Evolutionary conservation across 2,113 vertebrate species (phyloP).

Genomic region (Phrynocephalus versicolor): DNA sequence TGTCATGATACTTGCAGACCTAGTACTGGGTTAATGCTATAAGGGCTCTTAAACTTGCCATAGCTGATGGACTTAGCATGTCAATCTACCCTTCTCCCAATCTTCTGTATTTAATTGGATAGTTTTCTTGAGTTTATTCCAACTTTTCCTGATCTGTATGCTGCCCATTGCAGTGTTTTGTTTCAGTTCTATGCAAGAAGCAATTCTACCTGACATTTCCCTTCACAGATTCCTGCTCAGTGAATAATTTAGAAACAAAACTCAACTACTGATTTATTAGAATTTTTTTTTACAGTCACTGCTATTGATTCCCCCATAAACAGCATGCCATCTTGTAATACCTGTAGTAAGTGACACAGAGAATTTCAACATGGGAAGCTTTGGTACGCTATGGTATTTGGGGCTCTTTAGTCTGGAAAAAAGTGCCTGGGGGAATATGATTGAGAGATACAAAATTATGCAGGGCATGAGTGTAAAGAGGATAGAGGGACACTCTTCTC

Average conservation of each 20-base stretch:
- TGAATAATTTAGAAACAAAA: conserved; percentile 18
- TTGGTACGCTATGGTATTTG: too few relatives aligned
- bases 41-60: background rate
- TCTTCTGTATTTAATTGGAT: conserved; percentile 4
- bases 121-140: conserved; percentile 5
- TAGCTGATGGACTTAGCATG: background rate
- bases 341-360: background rate
- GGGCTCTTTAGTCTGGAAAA: too few relatives aligned
- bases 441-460: too few relatives aligned
- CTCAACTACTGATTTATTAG: background rate
- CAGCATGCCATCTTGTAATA: background rate
- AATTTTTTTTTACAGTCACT: background rate
- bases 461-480: too few relatives aligned
- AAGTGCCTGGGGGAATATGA: too few relatives aligned
- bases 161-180: background rate
- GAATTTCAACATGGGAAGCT: background rate
- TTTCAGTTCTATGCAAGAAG: background rate
- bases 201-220: conserved; percentile 15
- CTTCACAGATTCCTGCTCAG: conserved; percentile 11
- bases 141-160: conserved; percentile 14
- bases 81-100: background rate
- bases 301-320: background rate
- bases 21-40: background rate
- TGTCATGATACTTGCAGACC: background rate
- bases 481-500: too few relatives aligned